Evolutionary conservation across 53 echinoderm and acorn worm genomes (phyloP).

Genomic region (Pentamera pediparva): DNA sequence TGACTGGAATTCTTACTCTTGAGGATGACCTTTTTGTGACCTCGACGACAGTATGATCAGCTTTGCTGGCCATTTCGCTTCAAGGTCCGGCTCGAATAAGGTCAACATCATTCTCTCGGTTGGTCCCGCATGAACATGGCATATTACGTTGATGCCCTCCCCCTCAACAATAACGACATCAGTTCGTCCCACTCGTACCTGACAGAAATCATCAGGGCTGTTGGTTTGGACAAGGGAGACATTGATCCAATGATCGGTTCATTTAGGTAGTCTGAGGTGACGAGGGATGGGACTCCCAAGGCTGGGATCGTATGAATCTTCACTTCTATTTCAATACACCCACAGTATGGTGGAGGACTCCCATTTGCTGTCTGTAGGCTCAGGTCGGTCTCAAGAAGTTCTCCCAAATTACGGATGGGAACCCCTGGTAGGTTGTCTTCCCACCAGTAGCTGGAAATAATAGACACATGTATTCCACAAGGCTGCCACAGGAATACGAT

Average conservation of each 20-base stretch:
- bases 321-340: neutral
- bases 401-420: neutral
- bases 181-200: neutral
- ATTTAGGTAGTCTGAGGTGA: neutral
- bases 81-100: constrained; percentile 7
- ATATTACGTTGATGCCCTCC: neutral
- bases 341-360: neutral
- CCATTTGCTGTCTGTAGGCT: neutral
- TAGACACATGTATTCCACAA: no score
- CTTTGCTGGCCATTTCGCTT: neutral
- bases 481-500: no score
- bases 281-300: neutral
- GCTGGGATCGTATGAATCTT: neutral
- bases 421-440: neutral
- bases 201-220: neutral
- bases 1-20: neutral
- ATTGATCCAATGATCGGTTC: neutral
- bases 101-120: neutral
- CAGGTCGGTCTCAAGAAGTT: neutral
- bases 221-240: neutral
- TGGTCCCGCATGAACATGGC: neutral
- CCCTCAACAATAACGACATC: neutral
- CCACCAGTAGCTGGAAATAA: neutral
- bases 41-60: neutral
- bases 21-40: neutral